Conservation (phyloP, 2,797 vertebrate species). For the Girardinus metallicus region DNA sequence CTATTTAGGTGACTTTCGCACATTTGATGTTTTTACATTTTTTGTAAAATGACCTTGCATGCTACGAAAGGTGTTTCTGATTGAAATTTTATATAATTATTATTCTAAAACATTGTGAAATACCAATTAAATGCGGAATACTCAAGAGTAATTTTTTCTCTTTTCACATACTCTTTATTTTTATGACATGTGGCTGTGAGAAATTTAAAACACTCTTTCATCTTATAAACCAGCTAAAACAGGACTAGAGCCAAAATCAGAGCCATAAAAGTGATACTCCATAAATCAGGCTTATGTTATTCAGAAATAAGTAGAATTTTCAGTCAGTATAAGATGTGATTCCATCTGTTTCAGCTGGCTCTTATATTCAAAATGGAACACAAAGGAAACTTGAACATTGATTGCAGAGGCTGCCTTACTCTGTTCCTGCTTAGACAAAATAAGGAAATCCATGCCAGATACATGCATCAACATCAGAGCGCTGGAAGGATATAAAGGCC, state of each 20-base stretch:
- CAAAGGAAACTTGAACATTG: slow-evolving; percentile 16
- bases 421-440: slow-evolving; percentile 2
- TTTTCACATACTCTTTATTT: background rate
- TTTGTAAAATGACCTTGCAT: too few species aligned
- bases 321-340: slow-evolving; percentile 23
- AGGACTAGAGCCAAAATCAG: background rate
- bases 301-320: slow-evolving; percentile 14
- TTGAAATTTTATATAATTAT: too few species aligned
- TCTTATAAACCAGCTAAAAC: background rate
- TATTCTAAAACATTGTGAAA: background rate
- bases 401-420: background rate
- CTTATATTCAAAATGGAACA: slow-evolving; percentile 17
- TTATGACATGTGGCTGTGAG: background rate
- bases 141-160: background rate
- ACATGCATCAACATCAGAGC: slow-evolving; percentile 24
- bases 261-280: background rate
- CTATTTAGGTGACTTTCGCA: background rate
- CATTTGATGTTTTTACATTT: too few species aligned
- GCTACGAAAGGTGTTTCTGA: too few species aligned
- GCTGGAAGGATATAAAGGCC: slow-evolving; percentile 11
- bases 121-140: background rate
- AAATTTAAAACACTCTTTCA: background rate
- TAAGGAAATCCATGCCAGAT: slow-evolving; percentile 26
- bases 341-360: slow-evolving; percentile 46
- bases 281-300: slow-evolving; percentile 25